Base-by-base conservation (phyloP, 2,113 vertebrate genomes). In the Megaceryle torquata region DNA sequence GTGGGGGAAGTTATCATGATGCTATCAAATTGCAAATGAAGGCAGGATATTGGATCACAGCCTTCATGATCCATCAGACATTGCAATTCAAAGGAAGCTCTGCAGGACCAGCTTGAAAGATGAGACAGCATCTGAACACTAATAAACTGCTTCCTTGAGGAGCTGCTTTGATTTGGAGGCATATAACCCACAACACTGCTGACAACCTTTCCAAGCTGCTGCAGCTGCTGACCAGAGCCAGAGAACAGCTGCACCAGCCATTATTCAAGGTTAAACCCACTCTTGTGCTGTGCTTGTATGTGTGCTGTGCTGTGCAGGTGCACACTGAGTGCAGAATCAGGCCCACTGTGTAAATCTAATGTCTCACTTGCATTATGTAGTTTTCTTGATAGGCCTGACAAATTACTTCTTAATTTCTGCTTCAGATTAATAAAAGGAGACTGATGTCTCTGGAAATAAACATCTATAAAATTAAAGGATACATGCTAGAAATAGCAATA, bases 21-120 rank as follows among this genome's bases (percentile, higher is more conserved):
- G 75, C 78, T 79, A 91, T 53, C 71, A 95, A 89, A 92, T 54
- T 89, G 82, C 91, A 97, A 83, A 91, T 89, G 76, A 91, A 95
- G 68, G 53, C 84, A 92, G 84, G 91, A 79, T 96, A 83, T 82
- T 87, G 83, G 88, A 92, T 79, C 67, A 60, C 46, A 90, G 84
- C 68, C 57, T 88, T 68, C 76, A 70, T 53, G 88, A 91, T 75
- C 84, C 84, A 96, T 82, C 86, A 91, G 39, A 75, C 37, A 7
- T 2, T 33, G 46, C 77, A 80, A 77, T 86, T 80, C 74, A 68
- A 74, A 91, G 67, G 77, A 95, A 92, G 59, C 41, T 85, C 87
- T 61, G n/a, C 11, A 80, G 46, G 76, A 94, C 78, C 72, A 77
- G 51, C 74, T 48, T 94, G 88, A 90, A 94, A 75, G 68, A 74